phyloP scores from a whole-genome alignment of 1,140 invertebrate genomes.

The Heliothis virescens region DNA sequence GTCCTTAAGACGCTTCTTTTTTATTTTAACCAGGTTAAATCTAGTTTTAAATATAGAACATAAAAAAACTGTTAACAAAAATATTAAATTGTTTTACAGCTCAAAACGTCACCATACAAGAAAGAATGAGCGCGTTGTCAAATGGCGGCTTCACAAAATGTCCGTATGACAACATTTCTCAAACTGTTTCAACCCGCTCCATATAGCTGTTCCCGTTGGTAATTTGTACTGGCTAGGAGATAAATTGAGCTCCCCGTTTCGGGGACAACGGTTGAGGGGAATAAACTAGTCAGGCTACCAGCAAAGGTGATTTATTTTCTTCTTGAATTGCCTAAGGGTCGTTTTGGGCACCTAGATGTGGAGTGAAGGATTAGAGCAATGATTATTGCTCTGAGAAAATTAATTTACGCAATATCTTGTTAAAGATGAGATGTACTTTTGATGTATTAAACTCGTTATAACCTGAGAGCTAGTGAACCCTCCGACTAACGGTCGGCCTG shows the following conservation, averaged over 20 bases:
- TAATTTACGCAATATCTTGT: not conserved
- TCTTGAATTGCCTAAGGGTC: conserved; percentile 20
- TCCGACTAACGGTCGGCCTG: no score
- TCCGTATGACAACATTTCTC: conserved; percentile 43
- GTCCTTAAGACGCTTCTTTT: no score
- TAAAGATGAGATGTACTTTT: no score
- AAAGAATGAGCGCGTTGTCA: conserved; percentile 40
- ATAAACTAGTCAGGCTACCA: conserved; percentile 34
- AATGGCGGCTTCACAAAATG: conserved; percentile 24
- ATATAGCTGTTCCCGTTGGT: conserved; percentile 40
- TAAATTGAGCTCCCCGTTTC: conserved; percentile 46
- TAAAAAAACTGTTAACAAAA: no score
- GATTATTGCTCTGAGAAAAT: conserved; percentile 2
- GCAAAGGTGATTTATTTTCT: conserved; percentile 47
- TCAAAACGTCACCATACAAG: not conserved
- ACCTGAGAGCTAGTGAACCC: no score
- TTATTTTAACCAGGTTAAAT: not conserved
- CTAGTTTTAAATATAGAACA: not conserved
- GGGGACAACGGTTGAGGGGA: conserved; percentile 43
- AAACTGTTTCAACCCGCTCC: conserved; percentile 18
- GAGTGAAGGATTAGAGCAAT: conserved; percentile 12
- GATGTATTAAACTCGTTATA: no score
- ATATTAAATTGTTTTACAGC: no score
- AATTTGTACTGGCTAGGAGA: conserved; percentile 48
- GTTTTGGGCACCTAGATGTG: conserved; percentile 5